Evolutionary conservation across 1,140 invertebrate species (phyloP).

Genomic region (Phocides pigmalion): DNA sequence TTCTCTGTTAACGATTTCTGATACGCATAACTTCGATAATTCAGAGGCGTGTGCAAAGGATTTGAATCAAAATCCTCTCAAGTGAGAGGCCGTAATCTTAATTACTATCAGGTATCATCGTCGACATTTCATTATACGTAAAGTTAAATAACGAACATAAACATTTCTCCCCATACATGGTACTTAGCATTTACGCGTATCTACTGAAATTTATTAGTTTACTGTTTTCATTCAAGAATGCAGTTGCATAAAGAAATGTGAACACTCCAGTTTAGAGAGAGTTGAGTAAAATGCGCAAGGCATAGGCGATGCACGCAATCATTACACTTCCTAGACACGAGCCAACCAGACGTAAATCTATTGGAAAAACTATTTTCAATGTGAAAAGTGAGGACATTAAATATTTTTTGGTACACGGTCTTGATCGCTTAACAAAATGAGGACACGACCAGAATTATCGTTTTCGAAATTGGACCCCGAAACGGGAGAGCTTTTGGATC

Average conservation of each 20-base stretch:
- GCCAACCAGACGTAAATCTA: conserved; percentile 26
- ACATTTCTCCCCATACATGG: background rate
- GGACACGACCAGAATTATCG: conserved; percentile 72
- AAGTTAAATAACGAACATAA: too few species aligned
- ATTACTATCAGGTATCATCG: too few species aligned
- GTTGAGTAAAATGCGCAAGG: conserved; percentile 51
- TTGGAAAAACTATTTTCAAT: conserved; percentile 32
- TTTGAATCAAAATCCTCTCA: too few species aligned
- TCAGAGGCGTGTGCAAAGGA: too few species aligned
- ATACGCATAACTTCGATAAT: too few species aligned
- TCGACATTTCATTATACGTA: too few species aligned
- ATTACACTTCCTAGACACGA: conserved; percentile 48
- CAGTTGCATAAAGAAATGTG: conserved; percentile 47
- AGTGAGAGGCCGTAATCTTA: too few species aligned
- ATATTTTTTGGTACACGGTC: background rate
- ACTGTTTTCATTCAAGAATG: conserved; percentile 13
- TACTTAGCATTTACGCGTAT: background rate
- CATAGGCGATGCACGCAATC: conserved; percentile 51
- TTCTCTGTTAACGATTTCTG: too few species aligned
- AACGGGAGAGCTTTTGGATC: conserved; percentile 85
- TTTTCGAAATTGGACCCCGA: conserved; percentile 87
- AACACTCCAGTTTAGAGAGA: conserved; percentile 52
- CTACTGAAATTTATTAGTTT: background rate
- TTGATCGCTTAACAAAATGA: conserved; percentile 55
- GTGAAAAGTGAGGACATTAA: conserved; percentile 32